Base-by-base conservation (phyloP, 2,797 vertebrate genomes). In the Aulostomus chinensis region DNA sequence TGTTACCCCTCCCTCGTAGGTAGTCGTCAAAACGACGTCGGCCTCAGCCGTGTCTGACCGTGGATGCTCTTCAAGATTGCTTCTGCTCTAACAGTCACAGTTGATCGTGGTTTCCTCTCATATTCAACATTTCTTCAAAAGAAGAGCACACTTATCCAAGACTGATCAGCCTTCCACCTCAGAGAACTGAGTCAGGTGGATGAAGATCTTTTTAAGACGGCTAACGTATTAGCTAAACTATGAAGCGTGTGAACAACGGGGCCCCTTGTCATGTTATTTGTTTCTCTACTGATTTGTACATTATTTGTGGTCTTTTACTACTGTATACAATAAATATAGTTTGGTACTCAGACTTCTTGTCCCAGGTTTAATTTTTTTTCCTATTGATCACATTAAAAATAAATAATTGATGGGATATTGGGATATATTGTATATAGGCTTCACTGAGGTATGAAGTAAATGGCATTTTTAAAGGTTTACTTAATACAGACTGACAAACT, bases 251-350 rank as follows among this genome's bases (percentile, higher is more conserved):
- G 48, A 76, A 76, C 80, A 85, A 80, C 46, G 49, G 78, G 81
- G 78, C 70, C 81, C 77, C 82, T 86, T 83, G 80, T 88, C 84
- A 86, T 80, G 78, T 87, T 88, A 78, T 89, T 88, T 84, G 90
- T 88, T 91, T 89, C 85, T 89, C 90, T 92, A 90, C 90, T 81
- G 76, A 85, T 94, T 93, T 94, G 92, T 94, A 93, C 88, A 86
- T 92, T 91, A 90, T 90, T 87, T 91, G 91, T 94, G 82, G 91
- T 92, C 90, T 93, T 94, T 94, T 92, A 92, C 92, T 93, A 92
- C 85, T 93, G 91, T 93, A 93, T 84, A 90, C 93, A 93, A 94
- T 93, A 94, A 94, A 95, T 92, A 91, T 93, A 91, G 92, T 91
- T 91, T 91, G 93, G 87, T 93, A 92, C 91, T 90, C 90, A 87